phyloP scores from a whole-genome alignment of 2,888 invertebrate genomes.

The Arge pagana region DNA sequence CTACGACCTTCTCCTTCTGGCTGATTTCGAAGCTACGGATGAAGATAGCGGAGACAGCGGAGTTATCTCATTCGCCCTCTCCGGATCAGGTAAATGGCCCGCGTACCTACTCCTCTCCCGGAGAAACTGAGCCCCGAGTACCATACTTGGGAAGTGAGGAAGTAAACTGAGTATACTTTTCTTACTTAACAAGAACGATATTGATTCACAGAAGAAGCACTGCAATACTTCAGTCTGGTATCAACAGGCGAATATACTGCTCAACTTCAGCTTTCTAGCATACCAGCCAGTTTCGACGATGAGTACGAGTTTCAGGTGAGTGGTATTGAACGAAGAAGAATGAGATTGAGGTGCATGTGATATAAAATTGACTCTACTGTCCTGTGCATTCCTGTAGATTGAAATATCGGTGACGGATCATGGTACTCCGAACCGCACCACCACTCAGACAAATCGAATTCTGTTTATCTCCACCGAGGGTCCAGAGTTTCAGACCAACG shows the following conservation, averaged over 20 bases:
- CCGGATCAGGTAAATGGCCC: slow-evolving; percentile 58
- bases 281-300: slow-evolving; percentile 13
- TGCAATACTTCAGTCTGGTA: slow-evolving; percentile 33
- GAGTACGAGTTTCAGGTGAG: slow-evolving; percentile 26
- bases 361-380: background rate
- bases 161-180: background rate
- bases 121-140: background rate
- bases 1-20: slow-evolving; percentile 56
- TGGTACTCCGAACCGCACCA: slow-evolving; percentile 29
- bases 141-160: background rate
- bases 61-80: slow-evolving; percentile 59
- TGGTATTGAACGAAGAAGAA: background rate
- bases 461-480: slow-evolving; percentile 32
- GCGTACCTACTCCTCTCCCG: background rate
- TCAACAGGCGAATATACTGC: slow-evolving; percentile 27
- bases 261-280: slow-evolving; percentile 31
- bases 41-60: slow-evolving; percentile 65
- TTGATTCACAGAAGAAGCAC: slow-evolving; percentile 21
- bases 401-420: slow-evolving; percentile 31
- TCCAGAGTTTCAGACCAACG: slow-evolving; percentile 30
- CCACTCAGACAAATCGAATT: slow-evolving; percentile 24
- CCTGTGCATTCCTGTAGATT: slow-evolving; percentile 24
- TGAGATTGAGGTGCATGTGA: background rate
- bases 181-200: background rate
- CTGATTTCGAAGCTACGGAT: slow-evolving; percentile 61